Evolutionary conservation across 2,797 vertebrate genomes (phyloP), one percentile per base, ranked within the genome.

Genomic region (Myiotriccus ornatus): DNA sequence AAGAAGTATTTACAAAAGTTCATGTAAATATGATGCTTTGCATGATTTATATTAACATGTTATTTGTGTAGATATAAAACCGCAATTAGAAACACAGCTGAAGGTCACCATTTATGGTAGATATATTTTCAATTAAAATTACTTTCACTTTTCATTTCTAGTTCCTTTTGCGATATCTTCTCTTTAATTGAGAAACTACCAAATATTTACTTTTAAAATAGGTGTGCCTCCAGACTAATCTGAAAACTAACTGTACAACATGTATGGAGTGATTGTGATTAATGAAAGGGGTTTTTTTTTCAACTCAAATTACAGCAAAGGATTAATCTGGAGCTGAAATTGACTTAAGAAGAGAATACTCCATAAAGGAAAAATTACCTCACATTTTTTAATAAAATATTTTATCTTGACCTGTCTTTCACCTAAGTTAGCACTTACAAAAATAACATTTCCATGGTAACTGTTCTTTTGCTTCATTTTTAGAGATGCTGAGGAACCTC

Each of bases 401-500:
- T 93, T 96, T 85, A 35, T 89, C 87, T 82, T 93, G 95, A 96
- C 95, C 91, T 77, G 87, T 91, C 94, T 96, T 95, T 44, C 75
- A 96, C 96, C 68, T 87, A 90, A 92, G 91, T 70, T 93, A 59
- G 39, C 78, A 85, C 84, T 94, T 79, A 77, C 16, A 93, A 87
- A 93, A 94, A 89, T 83, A 95, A 91, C 82, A 94, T 96, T 95
- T 95, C 95, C 93, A 96, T 96, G 94, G 96, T 92, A 95, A 96
- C 93, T 87, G 87, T 80, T 87, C 91, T 83, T 93, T 83, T 87
- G 56, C 60, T 96, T 93, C 91, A 56, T 91, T 94, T 96, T 93
- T 77, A 93, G 94, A 92, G 91, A 80, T 70, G 71, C 75, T 95
- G 75, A 74, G 39, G 89, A 95, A 94, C 91, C 75, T 90, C 81